A percentile compares a stretch with the other conserved stretches of the same genome.
Conservation (phyloP, 2,888 invertebrate genomes). For the Heliconius sara region DNA sequence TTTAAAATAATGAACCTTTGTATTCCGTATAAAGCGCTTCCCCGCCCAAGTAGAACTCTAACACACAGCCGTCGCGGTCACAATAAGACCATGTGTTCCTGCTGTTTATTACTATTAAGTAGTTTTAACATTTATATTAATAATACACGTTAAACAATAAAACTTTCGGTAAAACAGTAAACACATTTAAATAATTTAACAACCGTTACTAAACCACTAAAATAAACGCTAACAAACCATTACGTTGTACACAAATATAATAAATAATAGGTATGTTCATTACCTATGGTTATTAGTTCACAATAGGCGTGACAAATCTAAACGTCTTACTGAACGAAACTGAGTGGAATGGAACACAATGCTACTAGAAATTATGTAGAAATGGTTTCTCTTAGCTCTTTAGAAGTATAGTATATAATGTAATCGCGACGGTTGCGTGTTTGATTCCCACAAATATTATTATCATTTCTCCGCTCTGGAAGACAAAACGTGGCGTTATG, state of each 20-base stretch:
- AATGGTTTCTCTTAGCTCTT: not conserved
- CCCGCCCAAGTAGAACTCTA: too few relatives aligned
- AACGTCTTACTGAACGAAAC: not conserved
- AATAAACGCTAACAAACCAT: slow-evolving; percentile 23
- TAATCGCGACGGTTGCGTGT: not conserved
- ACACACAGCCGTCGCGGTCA: too few relatives aligned
- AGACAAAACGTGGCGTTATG: too few relatives aligned
- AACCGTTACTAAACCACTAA: slow-evolving; percentile 4
- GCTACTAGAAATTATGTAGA: not conserved
- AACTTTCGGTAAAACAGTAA: not conserved
- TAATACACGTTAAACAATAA: not conserved
- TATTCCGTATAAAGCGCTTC: too few relatives aligned
- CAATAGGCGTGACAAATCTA: slow-evolving; percentile 35
- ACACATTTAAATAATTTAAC: not conserved
- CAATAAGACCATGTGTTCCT: too few relatives aligned
- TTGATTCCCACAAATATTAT: not conserved
- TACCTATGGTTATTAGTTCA: slow-evolving; percentile 23
- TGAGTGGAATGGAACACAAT: not conserved
- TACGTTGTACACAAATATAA: slow-evolving; percentile 22
- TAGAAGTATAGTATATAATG: too few relatives aligned
- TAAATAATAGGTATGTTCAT: not conserved
- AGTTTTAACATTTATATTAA: not conserved
- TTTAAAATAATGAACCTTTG: too few relatives aligned
- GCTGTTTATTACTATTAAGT: too few relatives aligned
- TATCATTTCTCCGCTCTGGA: not conserved